Conservation (phyloP, 1,140 invertebrate species). For the Tetragonula clypearis region DNA sequence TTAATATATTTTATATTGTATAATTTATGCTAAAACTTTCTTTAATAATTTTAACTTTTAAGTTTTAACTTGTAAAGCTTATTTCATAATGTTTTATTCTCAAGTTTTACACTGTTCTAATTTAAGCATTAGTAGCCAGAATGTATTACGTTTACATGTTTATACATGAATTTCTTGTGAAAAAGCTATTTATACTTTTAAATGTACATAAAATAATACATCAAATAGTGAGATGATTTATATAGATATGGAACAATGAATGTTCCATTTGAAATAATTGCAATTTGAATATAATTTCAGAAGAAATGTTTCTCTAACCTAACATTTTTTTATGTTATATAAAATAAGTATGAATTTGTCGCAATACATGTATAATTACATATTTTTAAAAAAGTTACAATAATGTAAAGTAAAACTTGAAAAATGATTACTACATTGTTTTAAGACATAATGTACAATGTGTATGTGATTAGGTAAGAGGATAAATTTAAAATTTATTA, state of each 20-base stretch:
- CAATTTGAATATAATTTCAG: not conserved
- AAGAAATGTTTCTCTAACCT: constrained; percentile 4
- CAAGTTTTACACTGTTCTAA: not conserved
- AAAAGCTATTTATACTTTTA: not conserved
- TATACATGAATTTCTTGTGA: not conserved
- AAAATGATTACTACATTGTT: not conserved
- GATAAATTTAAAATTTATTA: not conserved
- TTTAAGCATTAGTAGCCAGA: not conserved
- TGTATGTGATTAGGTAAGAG: constrained; percentile 17
- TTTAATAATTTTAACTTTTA: not conserved
- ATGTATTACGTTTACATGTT: not conserved
- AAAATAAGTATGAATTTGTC: constrained; percentile 11
- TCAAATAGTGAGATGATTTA: not conserved
- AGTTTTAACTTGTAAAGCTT: not conserved
- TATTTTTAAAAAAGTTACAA: not conserved
- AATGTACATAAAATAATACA: not conserved
- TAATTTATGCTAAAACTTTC: not conserved
- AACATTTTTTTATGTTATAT: not conserved
- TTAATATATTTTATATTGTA: not conserved
- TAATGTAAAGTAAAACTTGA: not conserved
- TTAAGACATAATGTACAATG: not conserved
- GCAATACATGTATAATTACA: not conserved
- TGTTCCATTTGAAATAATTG: not conserved
- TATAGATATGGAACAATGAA: not conserved
- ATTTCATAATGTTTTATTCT: not conserved